phyloP scores from a whole-genome alignment of 2,888 invertebrate genomes.

The Blera fallax region DNA sequence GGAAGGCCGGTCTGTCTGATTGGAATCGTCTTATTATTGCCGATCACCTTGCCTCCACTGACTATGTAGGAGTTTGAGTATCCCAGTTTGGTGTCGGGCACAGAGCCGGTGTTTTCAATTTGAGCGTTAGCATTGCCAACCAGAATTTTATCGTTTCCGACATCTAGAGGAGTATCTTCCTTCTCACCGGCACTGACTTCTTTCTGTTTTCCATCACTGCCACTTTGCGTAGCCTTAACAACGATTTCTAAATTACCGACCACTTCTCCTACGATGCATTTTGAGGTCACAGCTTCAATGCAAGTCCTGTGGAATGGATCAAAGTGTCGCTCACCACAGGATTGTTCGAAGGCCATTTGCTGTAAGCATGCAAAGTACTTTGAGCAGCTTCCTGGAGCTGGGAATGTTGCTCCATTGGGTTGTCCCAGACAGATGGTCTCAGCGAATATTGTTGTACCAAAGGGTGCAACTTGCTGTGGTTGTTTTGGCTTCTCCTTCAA shows the following conservation, averaged over 20 bases:
- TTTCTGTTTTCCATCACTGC: too few relatives aligned
- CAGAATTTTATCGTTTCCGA: not conserved
- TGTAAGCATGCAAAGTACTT: conserved; percentile 46
- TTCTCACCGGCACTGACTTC: not conserved
- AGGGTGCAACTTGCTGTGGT: not conserved
- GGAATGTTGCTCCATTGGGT: conserved; percentile 44
- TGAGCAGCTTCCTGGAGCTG: conserved; percentile 39
- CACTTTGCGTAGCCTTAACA: not conserved
- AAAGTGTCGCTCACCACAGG: conserved; percentile 51
- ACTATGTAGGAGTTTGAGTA: not conserved
- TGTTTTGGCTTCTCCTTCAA: not conserved
- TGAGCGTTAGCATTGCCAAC: not conserved
- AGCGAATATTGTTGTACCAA: not conserved
- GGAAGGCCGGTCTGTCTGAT: conserved; percentile 25
- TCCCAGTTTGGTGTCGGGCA: not conserved
- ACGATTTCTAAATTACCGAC: not conserved
- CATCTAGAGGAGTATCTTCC: not conserved
- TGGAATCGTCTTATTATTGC: not conserved
- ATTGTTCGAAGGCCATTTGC: conserved; percentile 16
- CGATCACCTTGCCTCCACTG: not conserved
- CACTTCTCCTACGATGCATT: conserved; percentile 34
- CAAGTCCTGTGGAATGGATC: conserved; percentile 26
- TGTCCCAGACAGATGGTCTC: conserved; percentile 23
- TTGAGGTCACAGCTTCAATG: conserved; percentile 6
- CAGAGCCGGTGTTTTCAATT: not conserved